A percentile compares a stretch with the other conserved stretches of the same genome.
Evolutionary conservation across 2,797 vertebrate genomes (phyloP).

Genomic region (Anniella stebbinsi): DNA sequence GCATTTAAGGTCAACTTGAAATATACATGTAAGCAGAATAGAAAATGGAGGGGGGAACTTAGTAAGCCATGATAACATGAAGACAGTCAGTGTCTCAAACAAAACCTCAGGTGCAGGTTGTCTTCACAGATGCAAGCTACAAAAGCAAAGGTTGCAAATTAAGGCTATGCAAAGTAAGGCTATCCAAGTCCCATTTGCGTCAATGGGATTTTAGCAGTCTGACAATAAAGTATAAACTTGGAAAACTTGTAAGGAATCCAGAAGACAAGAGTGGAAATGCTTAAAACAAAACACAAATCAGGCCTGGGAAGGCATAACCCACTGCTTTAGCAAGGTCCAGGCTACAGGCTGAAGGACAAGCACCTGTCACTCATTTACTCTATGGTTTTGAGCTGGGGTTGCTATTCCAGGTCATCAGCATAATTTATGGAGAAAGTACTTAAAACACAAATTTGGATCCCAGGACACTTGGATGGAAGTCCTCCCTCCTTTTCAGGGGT

Average conservation of each 20-base stretch:
- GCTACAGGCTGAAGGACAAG: no score
- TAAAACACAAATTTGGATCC: neutral
- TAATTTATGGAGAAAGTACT: neutral
- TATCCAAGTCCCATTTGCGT: no score
- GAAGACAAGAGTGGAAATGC: neutral
- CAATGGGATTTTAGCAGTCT: neutral
- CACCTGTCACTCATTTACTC: neutral
- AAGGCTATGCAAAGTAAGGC: neutral
- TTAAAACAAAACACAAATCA: neutral
- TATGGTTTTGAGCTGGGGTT: no score
- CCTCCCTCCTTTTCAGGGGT: neutral
- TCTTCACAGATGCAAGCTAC: neutral
- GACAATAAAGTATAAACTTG: neutral
- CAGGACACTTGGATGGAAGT: neutral
- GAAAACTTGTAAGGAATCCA: constrained; percentile 3
- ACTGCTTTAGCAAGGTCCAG: neutral
- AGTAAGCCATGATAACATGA: neutral
- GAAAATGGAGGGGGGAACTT: neutral
- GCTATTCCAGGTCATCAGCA: neutral
- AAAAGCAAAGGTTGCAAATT: constrained; percentile 26
- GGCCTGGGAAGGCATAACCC: neutral
- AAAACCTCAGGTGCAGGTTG: neutral
- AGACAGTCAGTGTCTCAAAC: neutral
- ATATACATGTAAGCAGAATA: neutral
- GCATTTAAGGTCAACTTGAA: constrained; percentile 24